These are phyloP conservation scores for Azorinus chamasolen DNA, from an alignment of 2,888 invertebrate species.

Conservation along the genomic window DNA sequence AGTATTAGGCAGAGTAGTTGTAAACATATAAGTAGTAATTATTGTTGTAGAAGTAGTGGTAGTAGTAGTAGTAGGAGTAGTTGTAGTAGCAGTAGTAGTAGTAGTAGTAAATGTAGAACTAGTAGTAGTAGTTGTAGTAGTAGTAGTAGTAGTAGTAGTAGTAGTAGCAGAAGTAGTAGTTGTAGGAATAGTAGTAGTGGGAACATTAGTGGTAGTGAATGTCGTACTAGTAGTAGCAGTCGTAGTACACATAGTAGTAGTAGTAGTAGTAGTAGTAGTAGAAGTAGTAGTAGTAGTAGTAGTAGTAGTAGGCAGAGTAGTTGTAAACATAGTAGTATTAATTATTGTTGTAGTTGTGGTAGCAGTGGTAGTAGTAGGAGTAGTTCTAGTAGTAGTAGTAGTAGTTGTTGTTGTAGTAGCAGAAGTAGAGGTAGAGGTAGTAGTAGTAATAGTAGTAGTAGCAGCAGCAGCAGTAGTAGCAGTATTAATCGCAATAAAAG, in stretches of 20 bases:
- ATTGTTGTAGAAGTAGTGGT: conserved; percentile 9
- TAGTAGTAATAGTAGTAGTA: conserved; percentile 23
- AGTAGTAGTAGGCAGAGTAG: conserved; percentile 19
- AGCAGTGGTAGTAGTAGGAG: conserved; percentile 6
- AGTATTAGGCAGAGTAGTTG: conserved; percentile 7
- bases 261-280: conserved; percentile 25
- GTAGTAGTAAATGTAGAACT: conserved; percentile 6
- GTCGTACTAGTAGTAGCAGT: conserved; percentile 27
- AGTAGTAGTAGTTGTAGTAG: conserved; percentile 19
- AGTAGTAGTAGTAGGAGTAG: conserved; percentile 21
- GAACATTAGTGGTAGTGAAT: conserved; percentile 7
- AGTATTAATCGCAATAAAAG: background rate
- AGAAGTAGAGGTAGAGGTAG: background rate
- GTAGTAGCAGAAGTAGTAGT: conserved; percentile 27
- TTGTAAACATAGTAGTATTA: conserved; percentile 9
- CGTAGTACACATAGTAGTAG: conserved; percentile 16
- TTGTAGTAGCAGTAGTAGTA: too few relatives aligned
- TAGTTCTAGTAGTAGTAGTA: conserved; percentile 7
- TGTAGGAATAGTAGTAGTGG: conserved; percentile 33
- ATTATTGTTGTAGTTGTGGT: background rate
- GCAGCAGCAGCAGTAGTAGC: conserved; percentile 15
- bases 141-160: conserved; percentile 26
- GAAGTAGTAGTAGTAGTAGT: conserved; percentile 27
- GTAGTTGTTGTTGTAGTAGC: conserved; percentile 1
- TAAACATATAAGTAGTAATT: conserved; percentile 9